phyloP scores from a whole-genome alignment of 2,797 vertebrate species.

The Halcyon badia region DNA sequence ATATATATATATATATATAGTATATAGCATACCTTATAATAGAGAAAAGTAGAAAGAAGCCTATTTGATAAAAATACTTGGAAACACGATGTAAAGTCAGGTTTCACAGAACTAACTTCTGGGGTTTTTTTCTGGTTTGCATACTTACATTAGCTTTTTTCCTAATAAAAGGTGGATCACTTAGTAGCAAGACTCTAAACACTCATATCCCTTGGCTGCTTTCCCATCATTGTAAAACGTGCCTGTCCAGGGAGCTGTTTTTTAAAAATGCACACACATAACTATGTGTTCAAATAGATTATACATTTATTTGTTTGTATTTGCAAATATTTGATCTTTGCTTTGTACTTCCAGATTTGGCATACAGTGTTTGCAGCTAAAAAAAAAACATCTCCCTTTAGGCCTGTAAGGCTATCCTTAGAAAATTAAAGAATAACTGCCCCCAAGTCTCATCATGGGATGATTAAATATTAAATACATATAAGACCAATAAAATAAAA shows the following conservation, averaged over 20 bases:
- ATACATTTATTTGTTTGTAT: neutral
- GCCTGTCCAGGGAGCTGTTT: neutral
- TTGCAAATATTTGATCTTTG: conserved; percentile 33
- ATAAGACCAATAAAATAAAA: conserved; percentile 37
- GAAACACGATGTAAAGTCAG: conserved; percentile 29
- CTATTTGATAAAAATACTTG: conserved; percentile 58
- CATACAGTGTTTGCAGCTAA: neutral
- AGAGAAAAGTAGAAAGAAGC: neutral
- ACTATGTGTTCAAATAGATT: neutral
- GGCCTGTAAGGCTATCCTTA: neutral
- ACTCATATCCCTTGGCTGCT: neutral
- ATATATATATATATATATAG: no score
- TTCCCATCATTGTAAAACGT: neutral
- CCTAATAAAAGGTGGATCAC: neutral
- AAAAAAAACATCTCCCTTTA: neutral
- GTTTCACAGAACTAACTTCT: conserved; percentile 35
- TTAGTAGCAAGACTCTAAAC: neutral
- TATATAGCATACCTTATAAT: neutral
- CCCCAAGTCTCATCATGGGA: neutral
- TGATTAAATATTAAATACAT: conserved; percentile 52
- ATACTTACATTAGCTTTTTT: neutral
- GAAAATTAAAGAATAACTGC: neutral
- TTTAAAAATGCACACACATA: neutral
- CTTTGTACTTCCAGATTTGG: neutral
- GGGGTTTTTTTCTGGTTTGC: neutral